Percentiles rank a stretch among this genome's conserved stretches.
Conservation (phyloP, 1,140 invertebrate genomes). For the Oncopeltus fasciatus region DNA sequence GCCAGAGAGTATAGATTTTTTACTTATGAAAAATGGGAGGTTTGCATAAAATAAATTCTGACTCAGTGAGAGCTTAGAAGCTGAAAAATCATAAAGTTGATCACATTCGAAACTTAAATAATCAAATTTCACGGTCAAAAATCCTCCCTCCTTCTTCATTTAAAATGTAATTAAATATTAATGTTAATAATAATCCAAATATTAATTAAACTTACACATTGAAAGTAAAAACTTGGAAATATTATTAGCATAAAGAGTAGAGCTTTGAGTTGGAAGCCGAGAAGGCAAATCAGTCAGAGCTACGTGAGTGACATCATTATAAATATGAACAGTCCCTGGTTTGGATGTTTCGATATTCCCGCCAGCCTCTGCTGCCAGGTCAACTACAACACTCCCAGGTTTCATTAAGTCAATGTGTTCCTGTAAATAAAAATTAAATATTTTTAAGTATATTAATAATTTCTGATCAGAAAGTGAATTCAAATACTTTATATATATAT, state of each 20-base stretch:
- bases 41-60: too few relatives aligned
- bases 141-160: too few relatives aligned
- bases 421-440: constrained; percentile 31
- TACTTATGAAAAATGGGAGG: too few relatives aligned
- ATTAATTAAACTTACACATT: constrained; percentile 43
- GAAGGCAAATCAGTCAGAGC: constrained; percentile 75
- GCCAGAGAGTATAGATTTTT: too few relatives aligned
- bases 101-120: too few relatives aligned
- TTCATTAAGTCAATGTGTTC: constrained; percentile 74
- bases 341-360: constrained; percentile 75
- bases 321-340: constrained; percentile 59
- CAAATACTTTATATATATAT: too few relatives aligned
- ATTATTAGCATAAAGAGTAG: constrained; percentile 78
- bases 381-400: constrained; percentile 77
- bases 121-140: too few relatives aligned
- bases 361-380: constrained; percentile 76
- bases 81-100: too few relatives aligned
- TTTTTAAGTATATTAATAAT: background rate
- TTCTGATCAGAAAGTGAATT: too few relatives aligned
- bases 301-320: constrained; percentile 70
- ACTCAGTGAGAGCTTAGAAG: too few relatives aligned
- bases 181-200: too few relatives aligned
- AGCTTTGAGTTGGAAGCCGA: constrained; percentile 70
- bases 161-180: too few relatives aligned
- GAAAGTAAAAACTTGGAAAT: constrained; percentile 76